These are phyloP conservation scores for Pantala flavescens DNA, from an alignment of 1,140 invertebrate genomes.

Conservation along the genomic window DNA sequence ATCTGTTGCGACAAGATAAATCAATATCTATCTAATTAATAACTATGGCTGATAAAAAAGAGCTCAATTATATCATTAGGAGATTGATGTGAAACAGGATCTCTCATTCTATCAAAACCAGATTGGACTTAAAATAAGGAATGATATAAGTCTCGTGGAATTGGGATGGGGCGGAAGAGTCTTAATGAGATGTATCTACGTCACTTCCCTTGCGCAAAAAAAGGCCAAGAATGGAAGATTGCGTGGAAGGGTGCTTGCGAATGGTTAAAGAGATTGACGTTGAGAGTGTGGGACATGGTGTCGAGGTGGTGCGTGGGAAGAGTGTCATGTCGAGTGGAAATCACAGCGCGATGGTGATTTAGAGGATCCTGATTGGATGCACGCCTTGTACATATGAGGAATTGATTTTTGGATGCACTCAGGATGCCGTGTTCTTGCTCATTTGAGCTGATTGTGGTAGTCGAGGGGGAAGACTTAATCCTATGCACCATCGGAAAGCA, in stretches of 20 bases:
- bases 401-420: not conserved
- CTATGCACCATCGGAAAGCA: no score
- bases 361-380: not conserved
- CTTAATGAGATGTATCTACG: not conserved
- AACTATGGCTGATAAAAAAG: no score
- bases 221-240: not conserved
- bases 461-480: no score
- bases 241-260: not conserved
- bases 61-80: no score
- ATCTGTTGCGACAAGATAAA: no score
- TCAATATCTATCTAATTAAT: no score
- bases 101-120: no score
- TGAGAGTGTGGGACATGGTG: not conserved
- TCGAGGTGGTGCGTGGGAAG: not conserved
- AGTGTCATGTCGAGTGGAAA: not conserved
- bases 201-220: not conserved
- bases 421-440: no score
- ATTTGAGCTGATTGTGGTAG: no score
- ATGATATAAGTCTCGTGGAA: not conserved
- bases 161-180: not conserved
- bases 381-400: not conserved
- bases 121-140: no score
- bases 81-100: no score
- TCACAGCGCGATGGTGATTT: constrained; percentile 3
- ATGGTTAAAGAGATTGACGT: no score